These are phyloP conservation scores for Babylonia areolata DNA, from an alignment of 1,140 invertebrate species.

Conservation along the genomic window DNA sequence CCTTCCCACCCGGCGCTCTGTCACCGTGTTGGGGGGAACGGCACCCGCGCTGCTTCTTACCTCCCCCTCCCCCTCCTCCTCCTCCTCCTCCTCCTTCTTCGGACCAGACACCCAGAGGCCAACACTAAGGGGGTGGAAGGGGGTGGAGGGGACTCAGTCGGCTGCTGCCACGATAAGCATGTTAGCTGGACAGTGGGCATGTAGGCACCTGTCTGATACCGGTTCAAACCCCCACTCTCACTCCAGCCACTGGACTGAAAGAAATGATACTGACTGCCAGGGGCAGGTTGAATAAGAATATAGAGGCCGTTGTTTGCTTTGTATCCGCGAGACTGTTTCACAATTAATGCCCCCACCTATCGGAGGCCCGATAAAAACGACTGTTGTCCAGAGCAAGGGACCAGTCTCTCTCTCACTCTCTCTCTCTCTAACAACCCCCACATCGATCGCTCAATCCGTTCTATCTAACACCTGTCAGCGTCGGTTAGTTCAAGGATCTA, in stretches of 20 bases:
- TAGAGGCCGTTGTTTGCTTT: background rate
- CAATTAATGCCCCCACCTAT: slow-evolving; percentile 34
- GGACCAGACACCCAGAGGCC: background rate
- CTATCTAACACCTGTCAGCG: slow-evolving; percentile 23
- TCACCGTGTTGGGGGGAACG: background rate
- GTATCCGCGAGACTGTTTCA: background rate
- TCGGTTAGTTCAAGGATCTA: slow-evolving; percentile 6
- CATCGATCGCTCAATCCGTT: slow-evolving; percentile 2
- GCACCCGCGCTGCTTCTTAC: background rate
- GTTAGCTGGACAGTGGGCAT: background rate
- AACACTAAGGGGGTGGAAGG: background rate
- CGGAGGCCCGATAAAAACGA: background rate
- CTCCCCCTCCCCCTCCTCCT: background rate
- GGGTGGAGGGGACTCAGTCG: background rate
- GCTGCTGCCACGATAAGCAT: slow-evolving; percentile 18
- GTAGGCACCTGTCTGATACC: background rate
- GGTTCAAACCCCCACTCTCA: background rate
- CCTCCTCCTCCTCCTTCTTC: background rate
- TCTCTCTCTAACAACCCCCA: background rate
- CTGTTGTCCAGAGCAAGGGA: background rate
- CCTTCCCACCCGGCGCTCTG: background rate
- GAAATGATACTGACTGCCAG: background rate
- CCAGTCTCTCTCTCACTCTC: background rate
- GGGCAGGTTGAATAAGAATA: background rate
- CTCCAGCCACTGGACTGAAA: background rate